Evolutionary conservation across 2,113 vertebrate genomes (phyloP).

Genomic region (Probosciger aterrimus): DNA sequence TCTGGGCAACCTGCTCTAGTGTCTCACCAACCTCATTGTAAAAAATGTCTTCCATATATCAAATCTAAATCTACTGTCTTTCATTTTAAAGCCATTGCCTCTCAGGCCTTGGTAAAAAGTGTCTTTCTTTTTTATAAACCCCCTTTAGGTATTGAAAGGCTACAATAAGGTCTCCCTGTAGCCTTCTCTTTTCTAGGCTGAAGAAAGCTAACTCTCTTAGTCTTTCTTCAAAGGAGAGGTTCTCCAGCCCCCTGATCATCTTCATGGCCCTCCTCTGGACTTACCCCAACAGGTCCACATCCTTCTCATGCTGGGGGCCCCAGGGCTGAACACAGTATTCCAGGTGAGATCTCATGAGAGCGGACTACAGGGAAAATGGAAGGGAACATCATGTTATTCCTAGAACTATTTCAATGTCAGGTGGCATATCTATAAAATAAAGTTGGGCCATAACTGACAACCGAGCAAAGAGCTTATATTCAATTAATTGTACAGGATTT

Average conservation of each 20-base stretch:
- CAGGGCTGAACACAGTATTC: neutral
- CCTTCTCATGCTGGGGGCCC: neutral
- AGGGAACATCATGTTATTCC: neutral
- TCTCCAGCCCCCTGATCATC: neutral
- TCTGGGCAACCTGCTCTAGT: accelerated
- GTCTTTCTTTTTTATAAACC: neutral
- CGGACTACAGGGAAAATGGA: neutral
- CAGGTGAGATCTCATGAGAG: neutral
- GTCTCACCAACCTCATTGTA: neutral
- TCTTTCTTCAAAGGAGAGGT: neutral
- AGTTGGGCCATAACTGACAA: neutral
- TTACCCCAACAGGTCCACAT: accelerated
- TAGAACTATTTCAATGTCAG: neutral
- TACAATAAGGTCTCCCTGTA: neutral
- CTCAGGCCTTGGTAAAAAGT: neutral
- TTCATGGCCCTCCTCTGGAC: neutral
- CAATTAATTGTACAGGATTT: neutral
- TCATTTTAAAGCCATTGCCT: neutral
- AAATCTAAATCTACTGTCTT: neutral
- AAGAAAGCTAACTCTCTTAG: neutral
- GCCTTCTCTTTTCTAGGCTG: neutral
- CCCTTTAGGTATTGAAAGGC: neutral
- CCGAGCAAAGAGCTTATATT: neutral
- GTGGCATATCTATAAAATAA: neutral
- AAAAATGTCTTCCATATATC: neutral